Evolutionary conservation across 2,888 invertebrate genomes (phyloP).

Genomic region (Meloe dianella): DNA sequence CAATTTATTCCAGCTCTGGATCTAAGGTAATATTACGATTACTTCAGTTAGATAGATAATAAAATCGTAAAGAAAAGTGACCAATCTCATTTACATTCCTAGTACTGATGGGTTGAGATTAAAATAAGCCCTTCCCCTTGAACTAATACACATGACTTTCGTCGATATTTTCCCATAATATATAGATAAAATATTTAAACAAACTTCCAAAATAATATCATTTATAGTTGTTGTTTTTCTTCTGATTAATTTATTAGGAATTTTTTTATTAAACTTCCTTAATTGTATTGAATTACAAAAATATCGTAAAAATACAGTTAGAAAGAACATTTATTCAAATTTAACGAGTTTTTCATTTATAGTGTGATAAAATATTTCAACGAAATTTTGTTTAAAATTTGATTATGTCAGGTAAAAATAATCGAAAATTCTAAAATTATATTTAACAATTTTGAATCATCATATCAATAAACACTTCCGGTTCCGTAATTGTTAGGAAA

Average conservation of each 20-base stretch:
- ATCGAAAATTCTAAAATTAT: too few relatives aligned
- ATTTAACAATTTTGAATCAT: too few relatives aligned
- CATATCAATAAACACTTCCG: too few relatives aligned
- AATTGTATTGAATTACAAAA: not conserved
- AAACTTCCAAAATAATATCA: not conserved
- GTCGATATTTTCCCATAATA: not conserved
- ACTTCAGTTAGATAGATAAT: not conserved
- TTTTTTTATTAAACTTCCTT: not conserved
- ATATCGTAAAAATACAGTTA: not conserved
- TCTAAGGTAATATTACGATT: conserved; percentile 4
- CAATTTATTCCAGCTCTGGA: too few relatives aligned
- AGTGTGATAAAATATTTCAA: not conserved
- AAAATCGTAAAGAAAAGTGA: not conserved
- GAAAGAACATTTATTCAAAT: not conserved
- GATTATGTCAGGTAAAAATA: too few relatives aligned
- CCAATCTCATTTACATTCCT: not conserved
- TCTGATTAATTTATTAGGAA: not conserved
- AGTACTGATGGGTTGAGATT: not conserved
- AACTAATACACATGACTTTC: not conserved
- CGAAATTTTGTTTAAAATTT: too few relatives aligned
- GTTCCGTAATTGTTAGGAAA: too few relatives aligned
- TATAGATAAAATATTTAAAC: not conserved
- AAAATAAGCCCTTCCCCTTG: not conserved
- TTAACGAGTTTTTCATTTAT: not conserved
- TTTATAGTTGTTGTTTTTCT: not conserved